Base-by-base conservation (phyloP, 2,888 invertebrate species). In the Argynnis bischoffii region DNA sequence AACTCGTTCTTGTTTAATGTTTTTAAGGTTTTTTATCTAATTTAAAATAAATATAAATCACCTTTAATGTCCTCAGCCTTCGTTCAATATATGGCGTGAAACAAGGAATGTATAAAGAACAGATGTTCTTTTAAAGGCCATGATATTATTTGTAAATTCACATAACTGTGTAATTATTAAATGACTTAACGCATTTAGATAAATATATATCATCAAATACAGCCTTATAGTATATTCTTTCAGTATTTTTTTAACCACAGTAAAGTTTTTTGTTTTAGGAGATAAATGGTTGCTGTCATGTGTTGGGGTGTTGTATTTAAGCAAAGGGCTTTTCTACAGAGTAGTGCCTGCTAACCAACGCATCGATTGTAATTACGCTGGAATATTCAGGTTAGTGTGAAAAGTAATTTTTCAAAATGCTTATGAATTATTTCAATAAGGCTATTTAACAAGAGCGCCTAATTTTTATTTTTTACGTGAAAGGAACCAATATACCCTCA, bases 281-380 rank as follows among this genome's bases (percentile, higher is more conserved):
- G 98, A 98, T 89, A 95, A 96, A 77, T 98, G 98, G 98, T 93
- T 98, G 79, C 96, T 97, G 3, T 97, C 97, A 2, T 97, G 98
- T 77, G 92, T 98, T 55, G 97, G 97, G 2, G 96, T 97, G 16
- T 89, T 98, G 54, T 97, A 96, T 87, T 94, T 97, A 63, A 95
- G 96, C 84, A 96, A 97, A 80, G 98, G 97, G 46, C 93, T 98
- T 1, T 98, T 98, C 90, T 97, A 97, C 91, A 94, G 98, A 63
- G 98, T 98, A 50, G 97, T 98, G 59, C 98, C 98, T 0, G 97
- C 97, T 0, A 98, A 98, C 82, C 98, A 98, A 87, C 95, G 95
- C 26, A 95, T 98, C 81, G 94, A 94, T 64, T 93, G 93, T 15
- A 94, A 95, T 16, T 96, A 96, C 78, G 94, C 96, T 55, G 97